phyloP scores from a whole-genome alignment of 2,888 invertebrate genomes.

The Cheilosia impressa region DNA sequence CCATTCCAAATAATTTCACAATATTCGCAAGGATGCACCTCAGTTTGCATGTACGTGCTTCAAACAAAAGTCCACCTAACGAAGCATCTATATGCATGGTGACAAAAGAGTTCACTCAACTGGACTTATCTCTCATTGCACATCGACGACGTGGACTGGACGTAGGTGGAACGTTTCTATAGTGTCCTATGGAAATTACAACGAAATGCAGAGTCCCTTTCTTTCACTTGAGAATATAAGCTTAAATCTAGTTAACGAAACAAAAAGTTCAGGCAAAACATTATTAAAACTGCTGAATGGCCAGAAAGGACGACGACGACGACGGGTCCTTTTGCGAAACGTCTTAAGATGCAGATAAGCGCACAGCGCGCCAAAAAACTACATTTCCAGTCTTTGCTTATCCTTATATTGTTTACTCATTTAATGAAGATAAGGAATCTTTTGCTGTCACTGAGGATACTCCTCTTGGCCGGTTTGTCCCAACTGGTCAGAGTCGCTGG shows the following conservation, averaged over 20 bases:
- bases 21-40: slow-evolving; percentile 31
- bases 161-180: slow-evolving; percentile 61
- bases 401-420: slow-evolving; percentile 69
- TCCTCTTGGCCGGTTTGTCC: slow-evolving; percentile 18
- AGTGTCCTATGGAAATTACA: slow-evolving; percentile 47
- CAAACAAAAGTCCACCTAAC: slow-evolving; percentile 13
- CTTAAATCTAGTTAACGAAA: slow-evolving; percentile 73
- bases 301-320: slow-evolving; percentile 5
- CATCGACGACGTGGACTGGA: background rate
- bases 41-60: slow-evolving; percentile 30
- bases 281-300: slow-evolving; percentile 59
- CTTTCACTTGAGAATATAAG: slow-evolving; percentile 61
- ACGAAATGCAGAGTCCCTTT: slow-evolving; percentile 26
- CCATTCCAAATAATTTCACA: slow-evolving; percentile 73
- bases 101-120: slow-evolving; percentile 37
- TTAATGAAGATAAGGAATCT: slow-evolving; percentile 74
- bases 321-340: slow-evolving; percentile 29
- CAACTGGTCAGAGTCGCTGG: slow-evolving; percentile 2
- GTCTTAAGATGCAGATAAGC: slow-evolving; percentile 66
- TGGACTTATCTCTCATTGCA: slow-evolving; percentile 50
- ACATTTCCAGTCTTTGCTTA: slow-evolving; percentile 34
- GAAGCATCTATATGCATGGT: background rate
- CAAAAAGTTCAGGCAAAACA: slow-evolving; percentile 75
- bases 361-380: slow-evolving; percentile 60
- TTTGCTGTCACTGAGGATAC: slow-evolving; percentile 63